Conservation (phyloP, 1,140 invertebrate species). For the Pseudomyrmex sp. region DNA sequence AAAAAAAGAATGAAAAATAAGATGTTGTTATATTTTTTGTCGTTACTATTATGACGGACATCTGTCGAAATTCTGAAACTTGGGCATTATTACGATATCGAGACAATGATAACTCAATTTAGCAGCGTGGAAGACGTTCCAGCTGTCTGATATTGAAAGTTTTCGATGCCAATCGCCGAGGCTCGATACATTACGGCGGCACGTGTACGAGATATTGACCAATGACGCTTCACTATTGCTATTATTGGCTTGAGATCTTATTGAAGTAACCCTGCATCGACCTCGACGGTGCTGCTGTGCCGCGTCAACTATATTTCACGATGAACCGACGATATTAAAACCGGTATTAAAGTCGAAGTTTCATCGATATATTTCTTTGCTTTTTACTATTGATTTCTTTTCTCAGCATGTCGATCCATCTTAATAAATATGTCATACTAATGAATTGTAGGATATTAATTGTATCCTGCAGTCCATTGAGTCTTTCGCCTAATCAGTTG, state of each 20-base stretch:
- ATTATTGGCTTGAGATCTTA: conserved; percentile 71
- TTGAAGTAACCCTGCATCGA: conserved; percentile 65
- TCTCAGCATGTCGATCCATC: conserved; percentile 1
- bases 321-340: conserved; percentile 66
- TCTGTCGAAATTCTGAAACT: conserved; percentile 1
- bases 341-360: conserved; percentile 55
- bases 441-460: conserved; percentile 21
- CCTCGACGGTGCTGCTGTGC: conserved; percentile 38
- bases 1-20: background rate
- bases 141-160: conserved; percentile 67
- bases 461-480: background rate
- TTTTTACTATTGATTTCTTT: conserved; percentile 23
- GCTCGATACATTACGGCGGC: conserved; percentile 70
- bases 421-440: conserved; percentile 7
- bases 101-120: conserved; percentile 73
- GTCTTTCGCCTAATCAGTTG: background rate
- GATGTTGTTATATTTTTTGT: background rate
- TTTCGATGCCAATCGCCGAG: conserved; percentile 68
- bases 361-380: conserved; percentile 18
- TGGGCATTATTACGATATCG: conserved; percentile 25
- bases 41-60: conserved; percentile 22
- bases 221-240: conserved; percentile 67
- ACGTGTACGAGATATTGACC: conserved; percentile 73
- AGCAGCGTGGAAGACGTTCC: conserved; percentile 30
- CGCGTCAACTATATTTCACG: conserved; percentile 65